Percentiles rank a stretch among this genome's conserved stretches.
phyloP scores from a whole-genome alignment of 2,888 invertebrate genomes.

The Eupeodes luniger region DNA sequence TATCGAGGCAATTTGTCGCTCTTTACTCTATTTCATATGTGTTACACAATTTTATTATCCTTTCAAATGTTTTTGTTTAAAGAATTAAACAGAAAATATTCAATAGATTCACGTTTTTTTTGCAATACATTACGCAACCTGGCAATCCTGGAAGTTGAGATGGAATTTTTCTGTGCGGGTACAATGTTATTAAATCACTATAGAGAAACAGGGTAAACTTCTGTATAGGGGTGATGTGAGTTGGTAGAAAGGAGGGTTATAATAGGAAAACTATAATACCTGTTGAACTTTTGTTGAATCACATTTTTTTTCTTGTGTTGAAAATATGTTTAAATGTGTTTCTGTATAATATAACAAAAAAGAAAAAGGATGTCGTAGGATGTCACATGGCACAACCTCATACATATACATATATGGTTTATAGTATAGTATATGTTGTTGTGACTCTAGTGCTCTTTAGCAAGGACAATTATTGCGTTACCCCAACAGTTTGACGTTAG shows the following conservation, averaged over 20 bases:
- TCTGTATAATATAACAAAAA: constrained; percentile 8
- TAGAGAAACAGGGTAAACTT: constrained; percentile 7
- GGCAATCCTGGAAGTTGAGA: not conserved
- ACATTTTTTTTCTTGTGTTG: constrained; percentile 45
- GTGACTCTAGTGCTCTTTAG: not conserved
- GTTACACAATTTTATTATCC: too few relatives aligned
- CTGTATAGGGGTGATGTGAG: not conserved
- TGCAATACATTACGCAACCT: not conserved
- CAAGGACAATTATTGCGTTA: constrained; percentile 59
- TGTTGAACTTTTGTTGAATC: constrained; percentile 56
- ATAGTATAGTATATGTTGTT: constrained; percentile 18
- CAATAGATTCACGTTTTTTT: not conserved
- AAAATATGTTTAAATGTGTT: constrained; percentile 34
- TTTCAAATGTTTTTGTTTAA: too few relatives aligned
- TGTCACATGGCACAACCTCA: constrained; percentile 65
- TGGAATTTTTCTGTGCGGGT: not conserved
- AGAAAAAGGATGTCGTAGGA: constrained; percentile 36
- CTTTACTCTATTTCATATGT: too few relatives aligned
- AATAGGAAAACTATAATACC: constrained; percentile 12
- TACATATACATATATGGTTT: constrained; percentile 15
- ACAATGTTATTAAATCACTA: constrained; percentile 43
- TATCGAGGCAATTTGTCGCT: too few relatives aligned
- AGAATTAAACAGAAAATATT: too few relatives aligned
- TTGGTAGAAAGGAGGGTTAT: not conserved
- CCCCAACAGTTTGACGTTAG: constrained; percentile 52